A percentile compares a stretch with the other conserved stretches of the same genome.
Evolutionary conservation across 2,797 vertebrate species (phyloP).

Genomic region (Crotalus adamanteus): DNA sequence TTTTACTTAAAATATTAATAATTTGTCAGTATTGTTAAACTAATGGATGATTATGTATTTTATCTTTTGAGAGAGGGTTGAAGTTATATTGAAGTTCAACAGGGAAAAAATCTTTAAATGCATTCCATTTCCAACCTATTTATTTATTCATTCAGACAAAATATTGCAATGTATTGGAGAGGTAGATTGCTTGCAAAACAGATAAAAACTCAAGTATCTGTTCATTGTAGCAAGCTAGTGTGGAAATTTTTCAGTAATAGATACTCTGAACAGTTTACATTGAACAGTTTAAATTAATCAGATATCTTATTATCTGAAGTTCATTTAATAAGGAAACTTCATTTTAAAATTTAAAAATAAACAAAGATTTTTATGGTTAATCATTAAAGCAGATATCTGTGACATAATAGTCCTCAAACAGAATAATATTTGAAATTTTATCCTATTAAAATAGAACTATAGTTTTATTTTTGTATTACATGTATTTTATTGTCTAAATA

Average conservation of each 20-base stretch:
- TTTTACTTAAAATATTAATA: not conserved
- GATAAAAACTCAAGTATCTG: not conserved
- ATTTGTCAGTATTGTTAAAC: not conserved
- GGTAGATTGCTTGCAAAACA: not conserved
- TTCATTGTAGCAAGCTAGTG: not conserved
- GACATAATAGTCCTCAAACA: conserved; percentile 36
- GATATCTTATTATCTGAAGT: not conserved
- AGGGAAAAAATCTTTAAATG: not conserved
- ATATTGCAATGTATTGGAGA: not conserved
- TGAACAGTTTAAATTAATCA: not conserved
- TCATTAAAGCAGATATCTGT: conserved; percentile 33
- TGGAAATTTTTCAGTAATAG: not conserved
- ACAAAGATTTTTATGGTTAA: conserved; percentile 23
- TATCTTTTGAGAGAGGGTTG: conserved; percentile 7
- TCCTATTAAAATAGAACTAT: conserved; percentile 26
- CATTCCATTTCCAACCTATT: not conserved
- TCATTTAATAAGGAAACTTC: conserved; percentile 34
- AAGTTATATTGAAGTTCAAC: not conserved
- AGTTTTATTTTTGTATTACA: conserved; percentile 40
- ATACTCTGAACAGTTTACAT: not conserved
- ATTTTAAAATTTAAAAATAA: conserved; percentile 16
- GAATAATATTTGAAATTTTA: conserved; percentile 29
- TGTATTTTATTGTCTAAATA: conserved; percentile 12
- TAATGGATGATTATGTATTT: conserved; percentile 11
- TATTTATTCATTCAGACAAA: not conserved